Base-by-base conservation (phyloP, 2,888 invertebrate genomes). In the Onthophagus sagittarius region DNA sequence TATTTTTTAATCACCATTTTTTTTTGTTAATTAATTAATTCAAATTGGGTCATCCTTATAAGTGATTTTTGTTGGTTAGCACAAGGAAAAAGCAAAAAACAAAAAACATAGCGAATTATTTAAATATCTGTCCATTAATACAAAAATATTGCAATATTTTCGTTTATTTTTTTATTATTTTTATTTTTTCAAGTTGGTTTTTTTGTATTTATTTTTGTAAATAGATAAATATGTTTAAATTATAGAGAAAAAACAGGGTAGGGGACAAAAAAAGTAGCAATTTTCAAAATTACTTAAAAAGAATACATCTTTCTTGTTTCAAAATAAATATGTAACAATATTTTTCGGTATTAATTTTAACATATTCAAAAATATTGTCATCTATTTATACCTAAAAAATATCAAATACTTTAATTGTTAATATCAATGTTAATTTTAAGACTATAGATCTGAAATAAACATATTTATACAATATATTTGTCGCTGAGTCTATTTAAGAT, bases 391-490 rank as follows among this genome's bases (percentile, higher is more conserved):
- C 32, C 67, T 67, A 67, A 67, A 23, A 23, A 23, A 67, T 67
- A 67, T 31, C 67, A 67, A 23, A 53, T 67, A 31, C 32, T 67
- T 67, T 23, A 23, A 15, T 67, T 67, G 67, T 67, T 67, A 67
- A 67, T 67, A 67, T 67, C 67, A 67, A 67, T 67, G 67, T 67
- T 67, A 67, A 67, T 67, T 67, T 67, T 67, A 67, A 67, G 67
- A 67, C 31, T 67, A 67, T 67, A 67, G 67, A 67, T 67, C 67
- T 67, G 67, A 67, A 67, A 67, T 67, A 67, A 67, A 67, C 67
- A 67, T 67, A 67, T 67, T 67, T 67, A 67, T 67, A 67, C 67
- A 67, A 67, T 67, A 23, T 23, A 67, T 67, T 67, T 67, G 67
- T 67, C 67, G 67, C 23, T 67, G 67, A 67, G 67, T 67, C 67